Evolutionary conservation across 2,113 vertebrate genomes (phyloP).

Genomic region (Gnathonemus echidnorhynchus): DNA sequence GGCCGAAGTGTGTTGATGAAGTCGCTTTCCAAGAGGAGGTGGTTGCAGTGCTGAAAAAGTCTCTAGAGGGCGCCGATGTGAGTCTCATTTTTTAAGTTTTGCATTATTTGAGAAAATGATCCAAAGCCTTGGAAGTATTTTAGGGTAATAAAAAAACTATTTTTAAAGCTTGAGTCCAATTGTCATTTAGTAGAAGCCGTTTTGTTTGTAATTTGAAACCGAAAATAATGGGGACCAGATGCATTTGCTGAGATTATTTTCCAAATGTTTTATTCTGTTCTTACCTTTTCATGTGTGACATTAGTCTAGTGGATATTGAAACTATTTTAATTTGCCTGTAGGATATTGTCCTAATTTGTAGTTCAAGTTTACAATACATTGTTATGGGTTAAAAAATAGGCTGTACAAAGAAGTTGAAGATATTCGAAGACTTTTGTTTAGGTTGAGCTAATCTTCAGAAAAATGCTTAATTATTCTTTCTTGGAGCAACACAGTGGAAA

Average conservation of each 20-base stretch:
- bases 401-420: background rate
- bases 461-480: background rate
- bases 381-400: background rate
- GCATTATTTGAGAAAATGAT: background rate
- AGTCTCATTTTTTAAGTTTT: slow-evolving; percentile 44
- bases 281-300: background rate
- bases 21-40: slow-evolving; percentile 96
- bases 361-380: background rate
- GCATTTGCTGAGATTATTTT: background rate
- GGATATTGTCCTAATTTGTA: background rate
- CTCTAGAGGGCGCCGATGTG: slow-evolving; percentile 90
- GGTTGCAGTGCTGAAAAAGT: slow-evolving; percentile 89
- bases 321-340: background rate
- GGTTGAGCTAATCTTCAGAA: background rate
- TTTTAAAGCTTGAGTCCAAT: background rate
- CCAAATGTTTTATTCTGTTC: background rate
- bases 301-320: background rate
- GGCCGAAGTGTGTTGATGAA: slow-evolving; percentile 91
- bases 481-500: background rate
- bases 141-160: background rate
- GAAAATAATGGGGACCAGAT: background rate
- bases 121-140: background rate
- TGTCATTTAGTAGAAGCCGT: background rate
- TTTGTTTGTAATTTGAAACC: background rate
- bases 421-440: background rate